These are phyloP conservation scores for Iselma pallidipennis DNA, from an alignment of 2,888 invertebrate genomes.

Conservation along the genomic window DNA sequence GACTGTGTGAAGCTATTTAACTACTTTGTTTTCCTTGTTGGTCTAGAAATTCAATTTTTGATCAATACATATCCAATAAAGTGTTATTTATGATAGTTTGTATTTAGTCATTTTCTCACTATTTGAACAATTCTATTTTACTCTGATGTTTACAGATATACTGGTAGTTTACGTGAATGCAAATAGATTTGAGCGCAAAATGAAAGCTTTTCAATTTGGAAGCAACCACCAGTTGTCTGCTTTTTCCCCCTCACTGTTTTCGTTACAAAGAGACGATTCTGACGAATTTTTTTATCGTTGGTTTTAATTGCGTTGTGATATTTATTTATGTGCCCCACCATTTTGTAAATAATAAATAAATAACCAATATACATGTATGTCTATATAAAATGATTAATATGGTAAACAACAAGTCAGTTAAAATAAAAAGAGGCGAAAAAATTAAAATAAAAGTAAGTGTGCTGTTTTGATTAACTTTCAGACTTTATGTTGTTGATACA, in stretches of 20 bases:
- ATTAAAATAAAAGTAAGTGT: too few relatives aligned
- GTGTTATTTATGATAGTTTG: too few relatives aligned
- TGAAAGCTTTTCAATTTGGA: slow-evolving; percentile 5
- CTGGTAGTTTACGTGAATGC: slow-evolving; percentile 26
- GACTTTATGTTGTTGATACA: too few relatives aligned
- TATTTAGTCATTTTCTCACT: slow-evolving; percentile 21
- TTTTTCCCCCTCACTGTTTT: background rate
- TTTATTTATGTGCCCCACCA: slow-evolving; percentile 12
- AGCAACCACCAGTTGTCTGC: slow-evolving; percentile 4
- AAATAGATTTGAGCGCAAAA: slow-evolving; percentile 14
- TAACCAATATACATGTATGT: too few relatives aligned
- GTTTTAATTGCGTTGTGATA: slow-evolving; percentile 5
- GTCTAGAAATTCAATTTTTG: too few relatives aligned
- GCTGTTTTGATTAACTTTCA: too few relatives aligned
- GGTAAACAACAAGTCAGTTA: too few relatives aligned
- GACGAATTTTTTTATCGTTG: slow-evolving; percentile 4
- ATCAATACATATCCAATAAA: too few relatives aligned
- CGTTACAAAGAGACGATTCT: slow-evolving; percentile 15
- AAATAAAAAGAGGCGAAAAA: too few relatives aligned
- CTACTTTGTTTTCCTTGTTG: too few relatives aligned
- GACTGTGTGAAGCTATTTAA: too few relatives aligned
- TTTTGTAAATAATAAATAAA: slow-evolving; percentile 17
- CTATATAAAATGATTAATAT: too few relatives aligned
- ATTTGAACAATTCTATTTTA: slow-evolving; percentile 24
- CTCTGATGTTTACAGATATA: slow-evolving; percentile 25